Conservation (phyloP, 2,888 invertebrate species). For the Tetragonisca angustula region DNA sequence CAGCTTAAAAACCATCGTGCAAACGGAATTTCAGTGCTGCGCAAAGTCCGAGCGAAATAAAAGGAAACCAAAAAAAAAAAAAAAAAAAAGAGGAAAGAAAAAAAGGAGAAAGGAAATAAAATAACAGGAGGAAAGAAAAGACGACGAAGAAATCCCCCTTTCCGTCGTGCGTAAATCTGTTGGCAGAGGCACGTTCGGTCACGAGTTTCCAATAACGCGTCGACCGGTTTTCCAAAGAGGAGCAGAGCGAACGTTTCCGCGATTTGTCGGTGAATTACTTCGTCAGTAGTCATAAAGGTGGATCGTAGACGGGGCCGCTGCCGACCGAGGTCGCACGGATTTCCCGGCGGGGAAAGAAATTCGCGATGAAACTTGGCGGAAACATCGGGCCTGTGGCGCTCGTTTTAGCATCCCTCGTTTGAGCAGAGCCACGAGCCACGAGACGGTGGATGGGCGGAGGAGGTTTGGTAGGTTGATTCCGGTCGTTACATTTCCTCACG, state of each 20-base stretch:
- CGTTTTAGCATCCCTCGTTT: conserved; percentile 61
- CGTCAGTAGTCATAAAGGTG: conserved; percentile 54
- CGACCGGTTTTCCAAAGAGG: conserved; percentile 16
- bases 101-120: background rate
- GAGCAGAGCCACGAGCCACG: background rate
- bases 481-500: conserved; percentile 68
- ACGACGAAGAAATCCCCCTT: background rate
- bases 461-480: conserved; percentile 52
- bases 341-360: conserved; percentile 63
- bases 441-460: background rate
- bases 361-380: conserved; percentile 59
- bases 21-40: conserved; percentile 9
- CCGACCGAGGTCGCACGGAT: conserved; percentile 43
- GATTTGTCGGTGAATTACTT: conserved; percentile 53
- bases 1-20: background rate
- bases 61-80: background rate
- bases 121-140: too few relatives aligned
- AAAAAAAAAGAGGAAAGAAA: background rate
- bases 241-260: conserved; percentile 25
- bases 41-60: background rate
- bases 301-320: conserved; percentile 40
- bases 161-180: conserved; percentile 19
- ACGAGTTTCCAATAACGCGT: conserved; percentile 24
- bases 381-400: conserved; percentile 54
- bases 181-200: too few relatives aligned